These are phyloP conservation scores for Smithornis capensis DNA, from an alignment of 2,113 vertebrate genomes.

Conservation along the genomic window DNA sequence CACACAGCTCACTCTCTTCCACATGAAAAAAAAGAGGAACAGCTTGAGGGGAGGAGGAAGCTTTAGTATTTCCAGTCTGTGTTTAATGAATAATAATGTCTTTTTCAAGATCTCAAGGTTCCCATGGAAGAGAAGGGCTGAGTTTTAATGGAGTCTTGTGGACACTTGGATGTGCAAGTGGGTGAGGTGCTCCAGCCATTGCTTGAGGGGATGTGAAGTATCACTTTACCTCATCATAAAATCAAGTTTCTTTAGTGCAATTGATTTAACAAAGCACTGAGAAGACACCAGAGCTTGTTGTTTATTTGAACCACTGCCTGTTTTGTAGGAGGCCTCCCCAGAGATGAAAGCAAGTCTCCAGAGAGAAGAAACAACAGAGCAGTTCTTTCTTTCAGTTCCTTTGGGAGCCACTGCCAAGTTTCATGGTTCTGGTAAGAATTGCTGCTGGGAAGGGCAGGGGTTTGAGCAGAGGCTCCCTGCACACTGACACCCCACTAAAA, in stretches of 20 bases:
- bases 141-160: neutral
- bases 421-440: neutral
- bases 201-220: neutral
- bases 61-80: neutral
- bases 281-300: neutral
- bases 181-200: neutral
- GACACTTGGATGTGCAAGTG: rapidly evolving
- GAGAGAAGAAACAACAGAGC: neutral
- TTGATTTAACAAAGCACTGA: neutral
- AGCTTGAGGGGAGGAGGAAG: neutral
- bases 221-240: neutral
- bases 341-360: neutral
- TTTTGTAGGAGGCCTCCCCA: neutral
- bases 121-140: neutral
- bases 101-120: neutral
- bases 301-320: neutral
- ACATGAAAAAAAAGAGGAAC: neutral
- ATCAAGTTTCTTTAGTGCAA: neutral
- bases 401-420: neutral
- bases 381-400: neutral
- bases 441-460: neutral
- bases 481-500: neutral
- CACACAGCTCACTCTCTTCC: neutral
- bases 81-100: neutral
- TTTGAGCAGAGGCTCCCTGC: neutral